These are phyloP conservation scores for Pseudochirops corinnae DNA, from an alignment of 2,797 vertebrate genomes.

Conservation along the genomic window DNA sequence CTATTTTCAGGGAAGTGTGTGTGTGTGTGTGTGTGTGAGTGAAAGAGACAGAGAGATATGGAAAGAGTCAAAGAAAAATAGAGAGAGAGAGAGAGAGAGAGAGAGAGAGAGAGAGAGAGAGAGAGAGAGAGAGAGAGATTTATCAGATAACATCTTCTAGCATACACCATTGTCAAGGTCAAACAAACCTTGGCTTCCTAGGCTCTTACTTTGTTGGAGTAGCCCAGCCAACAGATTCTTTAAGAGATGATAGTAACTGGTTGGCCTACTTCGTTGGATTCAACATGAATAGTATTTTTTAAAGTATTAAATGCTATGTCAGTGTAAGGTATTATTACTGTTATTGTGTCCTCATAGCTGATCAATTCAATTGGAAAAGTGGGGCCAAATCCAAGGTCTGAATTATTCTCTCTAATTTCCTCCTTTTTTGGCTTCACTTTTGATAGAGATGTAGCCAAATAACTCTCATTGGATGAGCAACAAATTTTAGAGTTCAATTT, in stretches of 20 bases:
- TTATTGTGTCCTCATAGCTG: not conserved
- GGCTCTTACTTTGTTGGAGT: not conserved
- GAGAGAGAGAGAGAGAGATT: not conserved
- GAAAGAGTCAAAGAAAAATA: not conserved
- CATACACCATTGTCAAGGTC: not conserved
- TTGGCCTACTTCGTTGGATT: not conserved
- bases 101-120: too few species aligned
- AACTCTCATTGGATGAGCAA: slow-evolving; percentile 5
- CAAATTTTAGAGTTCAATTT: slow-evolving; percentile 25
- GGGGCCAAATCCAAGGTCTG: not conserved
- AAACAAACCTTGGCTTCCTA: not conserved
- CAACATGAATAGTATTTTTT: not conserved
- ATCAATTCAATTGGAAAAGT: not conserved
- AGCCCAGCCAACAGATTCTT: not conserved
- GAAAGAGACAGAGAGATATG: not conserved
- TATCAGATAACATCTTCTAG: not conserved
- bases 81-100: not conserved
- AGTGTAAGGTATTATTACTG: not conserved
- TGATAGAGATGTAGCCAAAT: not conserved
- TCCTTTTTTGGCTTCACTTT: not conserved
- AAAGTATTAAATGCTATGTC: not conserved
- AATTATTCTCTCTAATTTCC: not conserved
- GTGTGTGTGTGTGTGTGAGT: not conserved
- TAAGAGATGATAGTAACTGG: not conserved
- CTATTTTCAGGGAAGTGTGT: not conserved